These are phyloP conservation scores for Subanguina moxae DNA, from an alignment of 1,140 invertebrate genomes.

Conservation along the genomic window DNA sequence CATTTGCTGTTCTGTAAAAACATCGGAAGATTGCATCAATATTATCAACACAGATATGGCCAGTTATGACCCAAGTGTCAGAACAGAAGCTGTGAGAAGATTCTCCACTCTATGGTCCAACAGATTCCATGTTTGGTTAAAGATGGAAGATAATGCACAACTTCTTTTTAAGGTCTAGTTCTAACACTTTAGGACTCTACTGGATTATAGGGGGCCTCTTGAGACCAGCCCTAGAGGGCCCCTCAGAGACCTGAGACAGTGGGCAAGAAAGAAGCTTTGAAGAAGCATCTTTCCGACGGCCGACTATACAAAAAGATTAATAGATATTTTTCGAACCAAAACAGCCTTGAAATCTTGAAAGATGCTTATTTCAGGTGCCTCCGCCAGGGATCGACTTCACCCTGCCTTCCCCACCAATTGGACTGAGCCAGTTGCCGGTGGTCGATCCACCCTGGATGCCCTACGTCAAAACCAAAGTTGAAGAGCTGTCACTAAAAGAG, in stretches of 20 bases:
- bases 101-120: slow-evolving; percentile 93
- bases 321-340: neutral
- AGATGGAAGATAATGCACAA: slow-evolving; percentile 95
- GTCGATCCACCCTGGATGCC: slow-evolving; percentile 99
- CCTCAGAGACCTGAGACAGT: too few relatives aligned
- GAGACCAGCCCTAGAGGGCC: too few relatives aligned
- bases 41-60: slow-evolving; percentile 81
- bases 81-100: slow-evolving; percentile 73
- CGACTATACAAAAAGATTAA: neutral
- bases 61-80: slow-evolving; percentile 72
- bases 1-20: slow-evolving; percentile 82
- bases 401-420: slow-evolving; percentile 93
- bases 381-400: slow-evolving; percentile 98
- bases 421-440: slow-evolving; percentile 79
- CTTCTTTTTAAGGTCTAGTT: slow-evolving; percentile 80
- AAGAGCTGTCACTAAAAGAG: slow-evolving; percentile 97
- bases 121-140: slow-evolving; percentile 94
- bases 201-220: too few relatives aligned
- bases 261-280: neutral
- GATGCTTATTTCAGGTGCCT: slow-evolving; percentile 63
- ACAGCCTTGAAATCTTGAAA: too few relatives aligned
- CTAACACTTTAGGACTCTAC: too few relatives aligned
- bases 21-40: slow-evolving; percentile 77
- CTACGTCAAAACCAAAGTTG: slow-evolving; percentile 91
- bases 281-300: too few relatives aligned